A percentile compares a stretch with the other conserved stretches of the same genome.
Evolutionary conservation across 2,797 vertebrate genomes (phyloP).

Genomic region (Adrianichthys oophorus): DNA sequence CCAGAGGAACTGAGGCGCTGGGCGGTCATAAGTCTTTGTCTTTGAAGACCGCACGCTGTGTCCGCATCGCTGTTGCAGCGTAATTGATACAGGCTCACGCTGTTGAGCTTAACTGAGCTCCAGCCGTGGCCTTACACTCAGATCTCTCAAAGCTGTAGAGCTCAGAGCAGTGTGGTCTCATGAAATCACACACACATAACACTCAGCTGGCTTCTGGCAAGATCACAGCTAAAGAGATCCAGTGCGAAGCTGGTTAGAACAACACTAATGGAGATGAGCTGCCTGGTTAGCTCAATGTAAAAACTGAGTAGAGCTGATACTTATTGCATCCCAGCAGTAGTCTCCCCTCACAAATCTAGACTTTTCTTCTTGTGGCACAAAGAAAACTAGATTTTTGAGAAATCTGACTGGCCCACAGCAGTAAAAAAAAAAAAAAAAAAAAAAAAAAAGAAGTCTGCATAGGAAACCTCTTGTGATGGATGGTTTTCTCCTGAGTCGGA

Average conservation of each 20-base stretch:
- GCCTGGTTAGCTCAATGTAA: conserved; percentile 72
- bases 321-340: conserved; percentile 70
- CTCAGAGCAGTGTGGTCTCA: conserved; percentile 65
- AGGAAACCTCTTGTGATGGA: conserved; percentile 46
- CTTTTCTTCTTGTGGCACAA: conserved; percentile 50
- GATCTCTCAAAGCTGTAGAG: conserved; percentile 73
- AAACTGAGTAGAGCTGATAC: conserved; percentile 68
- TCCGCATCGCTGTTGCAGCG: conserved; percentile 69
- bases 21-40: conserved; percentile 70
- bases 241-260: conserved; percentile 67
- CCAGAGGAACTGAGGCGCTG: conserved; percentile 55
- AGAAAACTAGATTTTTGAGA: conserved; percentile 21
- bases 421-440: conserved; percentile 34
- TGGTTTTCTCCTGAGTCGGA: conserved; percentile 44
- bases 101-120: conserved; percentile 75
- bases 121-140: conserved; percentile 65
- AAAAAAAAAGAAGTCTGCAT: too few relatives aligned
- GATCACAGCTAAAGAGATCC: conserved; percentile 71
- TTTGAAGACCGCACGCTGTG: conserved; percentile 71
- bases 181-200: conserved; percentile 48
- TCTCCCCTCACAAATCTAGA: conserved; percentile 45
- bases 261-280: conserved; percentile 75
- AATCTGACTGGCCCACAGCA: conserved; percentile 22
- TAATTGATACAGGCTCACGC: conserved; percentile 77
- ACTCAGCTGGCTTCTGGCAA: conserved; percentile 64